phyloP scores from a whole-genome alignment of 37 sponge, comb jelly and placozoan species.

The Spongilla lacustris region DNA sequence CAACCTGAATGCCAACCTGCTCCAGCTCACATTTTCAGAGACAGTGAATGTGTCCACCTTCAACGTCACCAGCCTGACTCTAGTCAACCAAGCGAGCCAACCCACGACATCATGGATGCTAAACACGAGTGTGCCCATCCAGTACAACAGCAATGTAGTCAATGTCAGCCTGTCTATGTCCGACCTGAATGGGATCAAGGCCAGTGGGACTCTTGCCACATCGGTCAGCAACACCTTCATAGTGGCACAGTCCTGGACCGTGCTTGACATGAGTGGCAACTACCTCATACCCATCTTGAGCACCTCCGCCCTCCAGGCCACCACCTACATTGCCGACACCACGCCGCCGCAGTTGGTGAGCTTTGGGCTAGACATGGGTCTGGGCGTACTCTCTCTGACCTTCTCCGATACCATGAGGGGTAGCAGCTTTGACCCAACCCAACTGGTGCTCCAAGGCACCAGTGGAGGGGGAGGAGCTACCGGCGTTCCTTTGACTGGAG shows the following conservation, averaged over 20 bases:
- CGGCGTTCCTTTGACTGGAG: slow-evolving; percentile 66
- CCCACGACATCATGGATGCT: slow-evolving; percentile 36
- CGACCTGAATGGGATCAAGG: slow-evolving; percentile 81
- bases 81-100: slow-evolving; percentile 44
- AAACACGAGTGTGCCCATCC: slow-evolving; percentile 22
- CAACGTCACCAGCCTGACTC: slow-evolving; percentile 44
- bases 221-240: slow-evolving; percentile 62
- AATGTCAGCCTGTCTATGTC: slow-evolving; percentile 34
- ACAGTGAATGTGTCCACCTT: slow-evolving; percentile 66
- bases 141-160: slow-evolving; percentile 47
- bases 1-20: slow-evolving; percentile 65
- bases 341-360: slow-evolving; percentile 45
- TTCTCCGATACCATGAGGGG: slow-evolving; percentile 81
- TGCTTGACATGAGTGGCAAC: slow-evolving; percentile 67
- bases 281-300: slow-evolving; percentile 17
- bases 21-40: slow-evolving; percentile 77
- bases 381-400: slow-evolving; percentile 52
- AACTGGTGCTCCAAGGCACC: slow-evolving; percentile 60
- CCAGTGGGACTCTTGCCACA: slow-evolving; percentile 57
- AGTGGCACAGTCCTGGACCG: slow-evolving; percentile 9
- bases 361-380: slow-evolving; percentile 61
- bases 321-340: slow-evolving; percentile 53
- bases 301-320: slow-evolving; percentile 52
- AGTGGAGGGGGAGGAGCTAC: neutral
- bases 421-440: slow-evolving; percentile 60